A percentile compares a stretch with the other conserved stretches of the same genome.
Evolutionary conservation across 2,113 vertebrate genomes (phyloP).

Genomic region (Aythya baeri): DNA sequence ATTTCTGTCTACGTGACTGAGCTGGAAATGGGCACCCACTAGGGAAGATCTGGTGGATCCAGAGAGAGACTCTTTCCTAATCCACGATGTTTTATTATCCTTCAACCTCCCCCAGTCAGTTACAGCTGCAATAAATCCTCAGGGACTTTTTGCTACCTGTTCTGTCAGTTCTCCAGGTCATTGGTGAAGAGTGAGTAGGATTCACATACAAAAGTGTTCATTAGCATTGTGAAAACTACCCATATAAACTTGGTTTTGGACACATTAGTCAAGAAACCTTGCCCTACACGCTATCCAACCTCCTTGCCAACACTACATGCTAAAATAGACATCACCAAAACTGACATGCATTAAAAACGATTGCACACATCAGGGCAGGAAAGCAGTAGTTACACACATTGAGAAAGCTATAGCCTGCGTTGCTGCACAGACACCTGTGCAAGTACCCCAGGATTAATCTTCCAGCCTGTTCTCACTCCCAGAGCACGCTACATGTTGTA

Average conservation of each 20-base stretch:
- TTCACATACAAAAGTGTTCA: not conserved
- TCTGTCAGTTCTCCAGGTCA: not conserved
- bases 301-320: not conserved
- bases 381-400: not conserved
- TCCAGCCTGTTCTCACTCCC: fast-evolving
- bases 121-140: not conserved
- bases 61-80: not conserved
- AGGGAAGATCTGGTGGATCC: not conserved
- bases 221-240: not conserved
- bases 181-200: not conserved
- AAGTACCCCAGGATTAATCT: not conserved
- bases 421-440: not conserved
- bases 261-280: not conserved
- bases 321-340: not conserved
- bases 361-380: not conserved
- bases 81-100: fast-evolving
- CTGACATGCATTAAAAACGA: not conserved
- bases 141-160: fast-evolving
- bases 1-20: not conserved
- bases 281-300: fast-evolving
- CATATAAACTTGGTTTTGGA: not conserved
- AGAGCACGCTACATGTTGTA: not conserved
- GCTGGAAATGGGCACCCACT: not conserved
- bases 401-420: not conserved
- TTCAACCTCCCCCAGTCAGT: not conserved